Evolutionary conservation across 2,113 vertebrate genomes (phyloP).

Genomic region (Eulemur rufifrons): DNA sequence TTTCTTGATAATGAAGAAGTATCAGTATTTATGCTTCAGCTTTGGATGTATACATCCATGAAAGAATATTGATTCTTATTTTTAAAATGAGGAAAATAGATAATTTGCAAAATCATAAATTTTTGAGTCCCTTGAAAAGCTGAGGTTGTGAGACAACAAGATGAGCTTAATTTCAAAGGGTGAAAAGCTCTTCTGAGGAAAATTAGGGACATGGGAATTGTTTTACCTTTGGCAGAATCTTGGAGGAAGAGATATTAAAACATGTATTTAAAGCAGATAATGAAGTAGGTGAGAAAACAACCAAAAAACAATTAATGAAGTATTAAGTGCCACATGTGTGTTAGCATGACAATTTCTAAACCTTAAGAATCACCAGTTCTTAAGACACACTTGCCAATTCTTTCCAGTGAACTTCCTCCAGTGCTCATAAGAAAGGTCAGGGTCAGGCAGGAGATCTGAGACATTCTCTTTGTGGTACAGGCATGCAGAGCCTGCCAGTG

Average conservation of each 20-base stretch:
- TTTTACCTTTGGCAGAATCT: background rate
- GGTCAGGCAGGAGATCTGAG: background rate
- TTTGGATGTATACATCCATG: background rate
- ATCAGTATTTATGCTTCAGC: background rate
- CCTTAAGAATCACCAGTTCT: background rate
- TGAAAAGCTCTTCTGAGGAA: background rate
- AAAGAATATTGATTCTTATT: background rate
- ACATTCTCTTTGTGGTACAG: background rate
- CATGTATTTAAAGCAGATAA: background rate
- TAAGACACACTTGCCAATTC: background rate
- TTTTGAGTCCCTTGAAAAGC: background rate
- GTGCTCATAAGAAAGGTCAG: background rate
- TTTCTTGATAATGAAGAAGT: constrained; percentile 15
- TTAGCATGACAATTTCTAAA: background rate
- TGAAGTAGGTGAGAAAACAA: background rate
- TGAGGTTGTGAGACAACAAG: background rate
- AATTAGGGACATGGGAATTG: background rate
- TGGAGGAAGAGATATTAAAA: background rate
- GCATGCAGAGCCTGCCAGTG: background rate
- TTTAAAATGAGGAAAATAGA: background rate
- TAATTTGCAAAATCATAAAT: background rate
- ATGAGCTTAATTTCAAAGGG: background rate
- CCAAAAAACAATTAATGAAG: background rate
- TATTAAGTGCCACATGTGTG: background rate
- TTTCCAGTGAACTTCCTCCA: background rate